phyloP scores from a whole-genome alignment of 2,113 vertebrate species.

The Eurystomus gularis region DNA sequence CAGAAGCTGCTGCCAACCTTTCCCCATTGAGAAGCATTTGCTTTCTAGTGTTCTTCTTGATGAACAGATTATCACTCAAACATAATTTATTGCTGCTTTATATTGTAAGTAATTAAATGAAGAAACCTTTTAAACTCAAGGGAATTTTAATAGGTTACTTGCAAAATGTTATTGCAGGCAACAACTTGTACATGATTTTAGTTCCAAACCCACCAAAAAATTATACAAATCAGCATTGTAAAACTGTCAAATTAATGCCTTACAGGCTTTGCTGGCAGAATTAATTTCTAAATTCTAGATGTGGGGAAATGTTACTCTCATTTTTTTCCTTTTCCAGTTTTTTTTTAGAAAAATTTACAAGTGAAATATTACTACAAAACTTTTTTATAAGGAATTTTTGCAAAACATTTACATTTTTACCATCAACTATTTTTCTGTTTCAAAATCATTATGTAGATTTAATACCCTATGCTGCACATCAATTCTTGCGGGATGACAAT shows the following conservation, averaged over 20 bases:
- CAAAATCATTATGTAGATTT: constrained; percentile 83
- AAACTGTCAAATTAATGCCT: constrained; percentile 97
- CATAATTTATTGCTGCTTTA: constrained; percentile 72
- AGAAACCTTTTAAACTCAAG: constrained; percentile 79
- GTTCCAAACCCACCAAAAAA: constrained; percentile 90
- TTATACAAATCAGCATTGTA: constrained; percentile 98
- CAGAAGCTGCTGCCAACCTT: constrained; percentile 60
- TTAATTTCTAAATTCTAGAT: constrained; percentile 93
- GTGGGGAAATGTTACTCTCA: constrained; percentile 79
- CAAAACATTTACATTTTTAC: constrained; percentile 85
- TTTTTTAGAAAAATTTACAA: constrained; percentile 97
- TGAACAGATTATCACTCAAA: constrained; percentile 68
- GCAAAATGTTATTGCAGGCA: constrained; percentile 95
- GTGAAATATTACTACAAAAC: constrained; percentile 99
- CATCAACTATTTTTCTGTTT: constrained; percentile 83
- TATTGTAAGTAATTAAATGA: constrained; percentile 75
- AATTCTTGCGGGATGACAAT: constrained; percentile 82
- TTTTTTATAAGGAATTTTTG: constrained; percentile 83
- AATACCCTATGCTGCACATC: constrained; percentile 85
- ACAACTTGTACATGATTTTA: constrained; percentile 86
- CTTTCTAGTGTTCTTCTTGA: constrained; percentile 60
- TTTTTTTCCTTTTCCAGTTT: constrained; percentile 58
- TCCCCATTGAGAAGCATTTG: constrained; percentile 68
- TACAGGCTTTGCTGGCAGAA: constrained; percentile 94
- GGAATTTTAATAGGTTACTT: constrained; percentile 94